These are phyloP conservation scores for Crocidura indochinensis DNA, from an alignment of 2,797 vertebrate genomes.

Conservation along the genomic window DNA sequence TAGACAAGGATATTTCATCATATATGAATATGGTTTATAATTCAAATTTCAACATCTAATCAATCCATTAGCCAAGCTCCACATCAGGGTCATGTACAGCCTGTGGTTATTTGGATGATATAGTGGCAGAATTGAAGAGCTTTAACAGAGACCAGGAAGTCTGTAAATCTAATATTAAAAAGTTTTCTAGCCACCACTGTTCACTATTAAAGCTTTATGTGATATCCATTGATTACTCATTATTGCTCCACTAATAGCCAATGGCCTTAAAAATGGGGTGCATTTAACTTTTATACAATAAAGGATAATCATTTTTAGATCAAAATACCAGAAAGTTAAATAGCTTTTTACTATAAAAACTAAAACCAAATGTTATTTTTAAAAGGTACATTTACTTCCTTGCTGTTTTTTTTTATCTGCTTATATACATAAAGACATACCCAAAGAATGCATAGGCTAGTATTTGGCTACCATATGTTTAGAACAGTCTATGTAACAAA, in stretches of 20 bases:
- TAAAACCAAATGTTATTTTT: neutral
- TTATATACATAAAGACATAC: neutral
- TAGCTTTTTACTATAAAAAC: constrained; percentile 27
- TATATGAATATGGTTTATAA: neutral
- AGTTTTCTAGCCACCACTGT: neutral
- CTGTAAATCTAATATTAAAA: neutral
- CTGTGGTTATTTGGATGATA: no score
- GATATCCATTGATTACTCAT: neutral
- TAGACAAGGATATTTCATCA: constrained; percentile 27
- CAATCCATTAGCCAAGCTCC: neutral
- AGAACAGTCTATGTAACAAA: neutral
- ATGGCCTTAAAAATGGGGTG: neutral
- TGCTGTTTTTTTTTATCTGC: neutral
- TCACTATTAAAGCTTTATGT: neutral
- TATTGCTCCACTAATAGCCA: no score
- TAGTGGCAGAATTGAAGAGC: neutral
- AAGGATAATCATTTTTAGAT: neutral
- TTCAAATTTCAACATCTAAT: neutral
- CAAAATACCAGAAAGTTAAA: neutral
- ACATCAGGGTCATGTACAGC: neutral
- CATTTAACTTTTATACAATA: neutral
- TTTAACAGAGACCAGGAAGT: neutral
- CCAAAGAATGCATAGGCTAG: neutral
- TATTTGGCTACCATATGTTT: neutral
- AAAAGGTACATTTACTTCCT: no score